Evolutionary conservation across 2,888 invertebrate genomes (phyloP).

Genomic region (Leistus spinibarbis): DNA sequence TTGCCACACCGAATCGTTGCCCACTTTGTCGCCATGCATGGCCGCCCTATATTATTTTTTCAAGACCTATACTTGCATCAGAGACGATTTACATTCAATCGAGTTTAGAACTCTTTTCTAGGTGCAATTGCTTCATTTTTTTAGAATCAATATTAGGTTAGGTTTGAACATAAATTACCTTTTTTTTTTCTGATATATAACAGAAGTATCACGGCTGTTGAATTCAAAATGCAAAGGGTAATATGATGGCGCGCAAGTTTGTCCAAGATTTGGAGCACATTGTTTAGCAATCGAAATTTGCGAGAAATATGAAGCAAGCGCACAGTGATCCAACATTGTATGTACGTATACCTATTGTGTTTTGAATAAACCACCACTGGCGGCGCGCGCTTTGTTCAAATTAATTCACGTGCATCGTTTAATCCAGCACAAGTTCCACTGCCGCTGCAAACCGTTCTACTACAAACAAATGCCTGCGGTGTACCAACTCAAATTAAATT

Average conservation of each 20-base stretch:
- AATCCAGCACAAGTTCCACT: neutral
- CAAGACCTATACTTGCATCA: too few relatives aligned
- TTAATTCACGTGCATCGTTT: constrained; percentile 27
- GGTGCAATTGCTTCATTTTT: too few relatives aligned
- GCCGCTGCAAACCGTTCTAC: neutral
- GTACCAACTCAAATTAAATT: neutral
- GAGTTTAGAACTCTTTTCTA: too few relatives aligned
- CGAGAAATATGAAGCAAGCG: neutral
- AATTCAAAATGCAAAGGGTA: neutral
- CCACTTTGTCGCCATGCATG: neutral
- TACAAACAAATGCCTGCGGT: neutral
- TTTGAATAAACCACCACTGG: constrained; percentile 32
- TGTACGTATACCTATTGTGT: constrained; percentile 9
- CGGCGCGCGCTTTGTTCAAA: constrained; percentile 15
- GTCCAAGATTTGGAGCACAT: constrained; percentile 34
- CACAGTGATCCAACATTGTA: constrained; percentile 15
- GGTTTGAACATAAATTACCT: too few relatives aligned
- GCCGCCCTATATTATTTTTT: neutral
- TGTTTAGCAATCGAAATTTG: constrained; percentile 28
- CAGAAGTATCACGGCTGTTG: too few relatives aligned
- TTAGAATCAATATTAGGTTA: too few relatives aligned
- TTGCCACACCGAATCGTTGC: neutral
- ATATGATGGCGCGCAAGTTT: constrained; percentile 28
- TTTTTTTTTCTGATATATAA: too few relatives aligned
- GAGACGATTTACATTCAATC: too few relatives aligned